A percentile compares a stretch with the other conserved stretches of the same genome.
phyloP scores from a whole-genome alignment of 2,888 invertebrate genomes.

The Latrodectus hesperus region DNA sequence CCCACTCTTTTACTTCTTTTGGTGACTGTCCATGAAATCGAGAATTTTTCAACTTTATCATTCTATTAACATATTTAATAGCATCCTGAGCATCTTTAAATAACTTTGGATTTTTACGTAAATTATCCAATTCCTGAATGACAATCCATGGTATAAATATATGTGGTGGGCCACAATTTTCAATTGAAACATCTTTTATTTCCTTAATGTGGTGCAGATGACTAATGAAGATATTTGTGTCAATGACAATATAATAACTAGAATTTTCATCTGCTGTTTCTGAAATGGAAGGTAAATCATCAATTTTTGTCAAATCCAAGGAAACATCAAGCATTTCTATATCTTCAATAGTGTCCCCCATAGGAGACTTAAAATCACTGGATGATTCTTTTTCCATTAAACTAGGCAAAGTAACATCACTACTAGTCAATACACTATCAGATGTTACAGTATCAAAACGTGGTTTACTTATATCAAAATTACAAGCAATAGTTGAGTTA shows the following conservation, averaged over 20 bases:
- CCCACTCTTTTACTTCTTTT: slow-evolving; percentile 27
- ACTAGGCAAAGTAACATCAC: too few relatives aligned
- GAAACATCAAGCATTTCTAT: slow-evolving; percentile 56
- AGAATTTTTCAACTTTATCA: slow-evolving; percentile 42
- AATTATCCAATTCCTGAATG: slow-evolving; percentile 42
- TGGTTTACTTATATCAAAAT: too few relatives aligned
- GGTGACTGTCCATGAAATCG: slow-evolving; percentile 48
- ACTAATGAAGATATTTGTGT: slow-evolving; percentile 54
- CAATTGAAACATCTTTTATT: slow-evolving; percentile 42
- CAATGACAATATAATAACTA: slow-evolving; percentile 51
- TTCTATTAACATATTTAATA: slow-evolving; percentile 26
- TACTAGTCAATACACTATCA: too few relatives aligned
- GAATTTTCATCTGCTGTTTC: neutral
- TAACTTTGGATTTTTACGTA: slow-evolving; percentile 21
- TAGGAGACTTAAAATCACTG: too few relatives aligned
- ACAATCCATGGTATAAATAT: slow-evolving; percentile 61
- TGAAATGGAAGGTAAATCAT: slow-evolving; percentile 13
- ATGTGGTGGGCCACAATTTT: slow-evolving; percentile 59
- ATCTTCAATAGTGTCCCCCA: slow-evolving; percentile 7
- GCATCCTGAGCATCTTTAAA: slow-evolving; percentile 12
- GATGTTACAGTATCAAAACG: too few relatives aligned
- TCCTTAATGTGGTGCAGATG: slow-evolving; percentile 23
- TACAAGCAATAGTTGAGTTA: too few relatives aligned
- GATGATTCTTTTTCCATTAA: too few relatives aligned
- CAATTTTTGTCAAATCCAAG: slow-evolving; percentile 17